Base-by-base conservation (phyloP, 1,140 invertebrate species). In the Aphaenogaster rudis region DNA sequence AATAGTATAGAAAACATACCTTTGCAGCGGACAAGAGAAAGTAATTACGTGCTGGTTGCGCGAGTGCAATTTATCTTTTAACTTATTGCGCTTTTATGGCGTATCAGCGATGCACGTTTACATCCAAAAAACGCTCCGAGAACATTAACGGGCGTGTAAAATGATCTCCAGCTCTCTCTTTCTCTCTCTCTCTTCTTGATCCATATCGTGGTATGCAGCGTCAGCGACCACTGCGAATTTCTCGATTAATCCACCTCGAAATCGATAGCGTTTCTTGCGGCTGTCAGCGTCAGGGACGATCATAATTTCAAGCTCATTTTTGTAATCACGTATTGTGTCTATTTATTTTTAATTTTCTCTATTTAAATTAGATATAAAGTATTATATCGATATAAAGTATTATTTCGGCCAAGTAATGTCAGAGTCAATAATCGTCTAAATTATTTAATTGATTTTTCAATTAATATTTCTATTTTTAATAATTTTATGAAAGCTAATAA, bases 91-190 rank as follows among this genome's bases (percentile, higher is more conserved):
- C 42, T 76, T 84, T 74, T 84, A 74, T 61, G 54, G 54, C 45
- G 33, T 84, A 84, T 76, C 80, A 84, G 54, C 57, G 42, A 84
- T 76, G 69, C 69, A 61, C 28, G 59, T 48, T 71, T 61, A 17
- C 42, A 28, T 13, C 28, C 45, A 86, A 79, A 86, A 86, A 79
- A 79, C 82, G 33, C 28, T 86, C 61, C 50, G 36, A 86, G 63
- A 66, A 42, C 48, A 79, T 86, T 86, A 86, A 86, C 76, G 52
- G 85, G 77, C 76, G 77, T 86, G 64, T 86, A 86, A 86, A 86
- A 67, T 61, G 76, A 86, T 81, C 63, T 74, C 11, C 76, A 39
- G 42, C 36, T 67, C 63, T 86, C 48, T 52, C 76, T 67, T 36
- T 52, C 76, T 67, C 66, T 71, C 13, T 54, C 39, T 81, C 21